Percentiles rank a stretch among this genome's conserved stretches.
Evolutionary conservation across 2,888 invertebrate genomes (phyloP).

Genomic region (Chironomus riparius): DNA sequence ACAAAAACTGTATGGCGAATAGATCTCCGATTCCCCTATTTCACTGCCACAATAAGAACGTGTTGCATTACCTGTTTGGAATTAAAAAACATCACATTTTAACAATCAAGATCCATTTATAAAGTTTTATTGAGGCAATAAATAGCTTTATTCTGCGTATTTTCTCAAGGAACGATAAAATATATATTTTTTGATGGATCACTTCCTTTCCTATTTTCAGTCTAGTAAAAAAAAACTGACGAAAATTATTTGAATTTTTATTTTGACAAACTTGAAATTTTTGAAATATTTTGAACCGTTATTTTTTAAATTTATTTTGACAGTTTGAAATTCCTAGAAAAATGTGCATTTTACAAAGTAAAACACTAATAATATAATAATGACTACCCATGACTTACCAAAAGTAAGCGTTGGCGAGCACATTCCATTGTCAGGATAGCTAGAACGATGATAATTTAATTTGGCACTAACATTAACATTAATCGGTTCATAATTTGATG

Average conservation of each 20-base stretch:
- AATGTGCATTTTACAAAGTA: too few species aligned
- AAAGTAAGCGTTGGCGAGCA: not conserved
- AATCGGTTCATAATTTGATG: conserved; percentile 10
- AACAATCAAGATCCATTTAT: not conserved
- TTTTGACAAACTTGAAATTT: too few species aligned
- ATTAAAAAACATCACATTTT: not conserved
- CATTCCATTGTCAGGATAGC: conserved; percentile 9
- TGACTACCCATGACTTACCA: not conserved
- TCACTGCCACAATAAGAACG: conserved; percentile 77
- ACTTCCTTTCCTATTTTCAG: not conserved
- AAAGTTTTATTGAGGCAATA: too few species aligned
- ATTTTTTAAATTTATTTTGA: too few species aligned
- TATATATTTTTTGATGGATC: too few species aligned
- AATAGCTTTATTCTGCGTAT: too few species aligned
- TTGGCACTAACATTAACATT: not conserved
- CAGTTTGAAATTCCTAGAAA: too few species aligned
- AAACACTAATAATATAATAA: too few species aligned
- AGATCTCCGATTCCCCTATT: conserved; percentile 71
- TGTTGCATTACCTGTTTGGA: conserved; percentile 49
- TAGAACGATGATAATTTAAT: conserved; percentile 1
- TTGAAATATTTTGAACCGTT: not conserved
- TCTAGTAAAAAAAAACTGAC: not conserved
- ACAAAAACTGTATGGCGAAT: conserved; percentile 70
- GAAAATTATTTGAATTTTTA: too few species aligned
- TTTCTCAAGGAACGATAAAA: too few species aligned